phyloP scores from a whole-genome alignment of 2,797 vertebrate genomes.

The Tapirus indicus region DNA sequence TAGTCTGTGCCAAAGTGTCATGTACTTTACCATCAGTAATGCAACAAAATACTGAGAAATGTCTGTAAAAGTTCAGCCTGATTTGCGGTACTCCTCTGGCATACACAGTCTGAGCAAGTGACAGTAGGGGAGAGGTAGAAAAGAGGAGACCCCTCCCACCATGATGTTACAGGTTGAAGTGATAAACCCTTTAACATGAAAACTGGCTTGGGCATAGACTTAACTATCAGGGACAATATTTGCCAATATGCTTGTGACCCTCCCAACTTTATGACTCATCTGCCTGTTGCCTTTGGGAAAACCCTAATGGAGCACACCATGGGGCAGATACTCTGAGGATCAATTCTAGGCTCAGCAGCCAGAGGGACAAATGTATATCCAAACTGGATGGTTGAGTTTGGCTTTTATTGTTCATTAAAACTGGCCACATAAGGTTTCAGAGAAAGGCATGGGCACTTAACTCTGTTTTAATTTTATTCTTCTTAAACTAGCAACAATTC shows the following conservation, averaged over 20 bases:
- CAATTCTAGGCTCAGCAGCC: neutral
- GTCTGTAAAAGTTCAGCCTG: neutral
- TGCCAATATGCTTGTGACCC: neutral
- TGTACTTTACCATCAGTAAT: neutral
- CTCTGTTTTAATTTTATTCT: neutral
- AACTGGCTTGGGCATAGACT: neutral
- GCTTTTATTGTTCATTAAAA: neutral
- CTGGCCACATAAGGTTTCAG: neutral
- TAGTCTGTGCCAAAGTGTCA: neutral
- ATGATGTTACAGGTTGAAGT: neutral
- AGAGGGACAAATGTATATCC: neutral
- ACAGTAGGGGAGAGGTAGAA: neutral
- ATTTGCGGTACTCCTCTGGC: neutral
- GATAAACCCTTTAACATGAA: neutral
- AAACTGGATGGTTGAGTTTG: neutral
- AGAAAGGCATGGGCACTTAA: neutral
- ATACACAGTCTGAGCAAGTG: neutral
- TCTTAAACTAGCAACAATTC: neutral
- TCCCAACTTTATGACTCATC: neutral
- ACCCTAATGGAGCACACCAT: fast-evolving
- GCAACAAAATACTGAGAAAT: neutral
- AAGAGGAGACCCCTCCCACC: neutral
- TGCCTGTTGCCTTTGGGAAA: neutral
- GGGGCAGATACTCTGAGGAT: neutral
- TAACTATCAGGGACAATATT: neutral